Percentiles rank a stretch among this genome's conserved stretches.
These are phyloP conservation scores for Pachymerium ferrugineum DNA, from an alignment of 2,888 invertebrate genomes.

Conservation along the genomic window DNA sequence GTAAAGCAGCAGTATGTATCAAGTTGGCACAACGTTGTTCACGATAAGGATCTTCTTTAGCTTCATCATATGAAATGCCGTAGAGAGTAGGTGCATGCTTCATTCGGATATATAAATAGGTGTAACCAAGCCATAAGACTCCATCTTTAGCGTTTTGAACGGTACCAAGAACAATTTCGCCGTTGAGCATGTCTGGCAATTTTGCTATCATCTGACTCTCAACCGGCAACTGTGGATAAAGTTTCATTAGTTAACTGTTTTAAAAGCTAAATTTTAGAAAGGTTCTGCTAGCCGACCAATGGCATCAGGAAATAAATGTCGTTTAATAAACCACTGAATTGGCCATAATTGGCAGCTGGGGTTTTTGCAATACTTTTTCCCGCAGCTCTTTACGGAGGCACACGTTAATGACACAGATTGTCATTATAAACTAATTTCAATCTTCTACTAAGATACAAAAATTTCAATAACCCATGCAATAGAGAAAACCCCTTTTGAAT, in stretches of 20 bases:
- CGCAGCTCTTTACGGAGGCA: too few relatives aligned
- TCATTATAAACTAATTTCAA: too few relatives aligned
- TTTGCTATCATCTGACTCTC: slow-evolving; percentile 92
- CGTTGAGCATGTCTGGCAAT: slow-evolving; percentile 94
- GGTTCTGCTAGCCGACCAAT: neutral
- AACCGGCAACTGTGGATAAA: slow-evolving; percentile 64
- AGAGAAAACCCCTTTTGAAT: too few relatives aligned
- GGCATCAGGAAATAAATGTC: too few relatives aligned
- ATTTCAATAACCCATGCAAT: too few relatives aligned
- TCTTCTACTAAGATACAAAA: too few relatives aligned
- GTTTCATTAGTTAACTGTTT: neutral
- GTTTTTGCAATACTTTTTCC: too few relatives aligned
- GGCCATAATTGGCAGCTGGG: too few relatives aligned
- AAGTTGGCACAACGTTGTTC: slow-evolving; percentile 90
- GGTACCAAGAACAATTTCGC: slow-evolving; percentile 93
- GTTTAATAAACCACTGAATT: too few relatives aligned
- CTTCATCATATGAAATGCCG: slow-evolving; percentile 71
- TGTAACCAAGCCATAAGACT: slow-evolving; percentile 90
- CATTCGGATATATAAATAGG: slow-evolving; percentile 95
- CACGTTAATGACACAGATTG: too few relatives aligned
- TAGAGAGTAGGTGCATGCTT: slow-evolving; percentile 81
- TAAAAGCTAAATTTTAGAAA: neutral
- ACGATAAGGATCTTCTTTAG: slow-evolving; percentile 74
- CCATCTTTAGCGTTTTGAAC: slow-evolving; percentile 86
- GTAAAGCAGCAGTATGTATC: slow-evolving; percentile 85